These are phyloP conservation scores for Sphaerophoria taeniata DNA, from an alignment of 2,888 invertebrate genomes.

Conservation along the genomic window DNA sequence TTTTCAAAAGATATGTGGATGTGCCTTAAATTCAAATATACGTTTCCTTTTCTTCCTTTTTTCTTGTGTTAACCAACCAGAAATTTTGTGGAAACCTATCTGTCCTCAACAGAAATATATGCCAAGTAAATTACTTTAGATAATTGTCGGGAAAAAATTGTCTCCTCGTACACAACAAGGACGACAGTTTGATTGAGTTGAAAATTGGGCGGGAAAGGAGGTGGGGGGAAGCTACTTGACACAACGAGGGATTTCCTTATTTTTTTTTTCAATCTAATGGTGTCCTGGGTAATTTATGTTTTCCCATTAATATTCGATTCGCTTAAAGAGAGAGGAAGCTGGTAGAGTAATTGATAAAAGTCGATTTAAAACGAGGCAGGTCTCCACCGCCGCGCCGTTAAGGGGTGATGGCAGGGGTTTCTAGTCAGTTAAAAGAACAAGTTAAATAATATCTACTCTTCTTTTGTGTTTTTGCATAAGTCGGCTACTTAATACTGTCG, in stretches of 20 bases:
- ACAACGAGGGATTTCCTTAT: background rate
- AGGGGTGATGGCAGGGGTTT: background rate
- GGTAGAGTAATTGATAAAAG: constrained; percentile 55
- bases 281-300: constrained; percentile 49
- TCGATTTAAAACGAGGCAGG: background rate
- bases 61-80: constrained; percentile 30
- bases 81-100: constrained; percentile 49
- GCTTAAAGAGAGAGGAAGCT: constrained; percentile 25
- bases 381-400: background rate
- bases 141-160: constrained; percentile 41
- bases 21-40: constrained; percentile 15
- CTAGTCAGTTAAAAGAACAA: background rate
- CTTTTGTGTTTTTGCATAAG: background rate
- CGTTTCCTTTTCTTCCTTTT: background rate
- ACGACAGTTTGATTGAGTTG: background rate
- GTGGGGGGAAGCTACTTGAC: background rate
- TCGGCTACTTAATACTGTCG: background rate
- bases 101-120: constrained; percentile 42
- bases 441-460: background rate
- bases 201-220: background rate
- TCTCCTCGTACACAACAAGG: background rate
- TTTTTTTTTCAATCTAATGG: constrained; percentile 3
- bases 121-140: constrained; percentile 45
- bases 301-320: constrained; percentile 63
- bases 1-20: background rate